Base-by-base conservation (phyloP, 2,113 vertebrate genomes). In the Rhabdornis inornatus region DNA sequence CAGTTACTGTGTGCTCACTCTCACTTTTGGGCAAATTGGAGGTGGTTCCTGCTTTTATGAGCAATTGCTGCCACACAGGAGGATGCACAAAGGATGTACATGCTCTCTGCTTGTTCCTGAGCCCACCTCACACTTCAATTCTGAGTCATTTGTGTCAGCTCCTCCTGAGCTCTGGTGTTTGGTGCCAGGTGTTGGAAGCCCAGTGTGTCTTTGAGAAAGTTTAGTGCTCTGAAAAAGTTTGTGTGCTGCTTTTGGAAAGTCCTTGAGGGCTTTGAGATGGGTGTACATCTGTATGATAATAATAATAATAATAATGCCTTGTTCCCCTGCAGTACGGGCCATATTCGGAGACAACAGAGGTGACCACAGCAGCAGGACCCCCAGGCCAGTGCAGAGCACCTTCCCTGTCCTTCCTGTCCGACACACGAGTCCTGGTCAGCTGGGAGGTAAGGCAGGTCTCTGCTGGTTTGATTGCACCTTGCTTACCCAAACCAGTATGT, bases 351-450 rank as follows among this genome's bases (percentile, higher is more conserved):
- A 97, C 97, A 1, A 98, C 98, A 21, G 98, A 98, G 85, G 98
- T 99, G 85, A 99, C 98, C 52, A 99, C 99, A 21, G 98, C 99
- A 90, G 98, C 99, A 1, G 99, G 99, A 50, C 99, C 99, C 13
- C 99, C 99, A 1, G 98, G 98, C 63, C 99, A 99, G 91, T 99
- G 99, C 92, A 98, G 88, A 97, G 97, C 98, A 31, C 99, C 99
- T 57, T 95, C 97, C 90, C 88, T 99, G 94, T 98, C 98, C 86
- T 98, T 99, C n/a, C 98, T 98, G 6, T 99, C 98, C 1, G 98
- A 99, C 89, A 98, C 98, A 57, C 97, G 98, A 91, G 96, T 99
- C 79, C 97, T 98, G 21, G 98, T 99, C 68, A 98, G 97, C 96
- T 99, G 99, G 99, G 99, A 99, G 99, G 99, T 99, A 96, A 98